Conservation (phyloP, 2,888 invertebrate genomes). For the Synanthedon vespiformis region DNA sequence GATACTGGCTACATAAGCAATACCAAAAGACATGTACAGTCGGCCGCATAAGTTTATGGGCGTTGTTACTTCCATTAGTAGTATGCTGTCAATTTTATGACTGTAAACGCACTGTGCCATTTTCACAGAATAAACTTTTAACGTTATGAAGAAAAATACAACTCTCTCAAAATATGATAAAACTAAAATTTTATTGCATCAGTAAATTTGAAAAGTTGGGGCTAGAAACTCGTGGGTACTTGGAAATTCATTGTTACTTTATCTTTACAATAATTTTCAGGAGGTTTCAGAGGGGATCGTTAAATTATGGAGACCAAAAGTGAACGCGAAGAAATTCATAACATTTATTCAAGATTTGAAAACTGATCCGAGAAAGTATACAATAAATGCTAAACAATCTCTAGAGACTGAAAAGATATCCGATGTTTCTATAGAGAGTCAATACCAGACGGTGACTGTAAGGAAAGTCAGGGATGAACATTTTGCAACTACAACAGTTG, state of each 20-base stretch:
- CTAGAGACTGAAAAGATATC: slow-evolving; percentile 5
- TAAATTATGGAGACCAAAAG: slow-evolving; percentile 48
- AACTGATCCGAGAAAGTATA: slow-evolving; percentile 37
- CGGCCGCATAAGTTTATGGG: no score
- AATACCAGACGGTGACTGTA: slow-evolving; percentile 50
- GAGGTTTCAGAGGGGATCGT: slow-evolving; percentile 50
- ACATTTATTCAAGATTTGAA: slow-evolving; percentile 41
- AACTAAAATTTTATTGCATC: neutral
- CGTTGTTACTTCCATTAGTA: no score
- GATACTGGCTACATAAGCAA: no score
- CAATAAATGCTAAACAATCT: neutral
- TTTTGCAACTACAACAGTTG: slow-evolving; percentile 13
- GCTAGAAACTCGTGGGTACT: neutral
- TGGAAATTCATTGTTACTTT: neutral
- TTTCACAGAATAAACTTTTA: no score
- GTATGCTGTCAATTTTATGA: no score
- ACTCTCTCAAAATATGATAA: neutral
- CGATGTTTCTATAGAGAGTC: slow-evolving; percentile 23
- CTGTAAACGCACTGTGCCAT: no score
- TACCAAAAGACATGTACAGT: no score
- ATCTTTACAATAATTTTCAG: slow-evolving; percentile 27
- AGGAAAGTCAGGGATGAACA: slow-evolving; percentile 22
- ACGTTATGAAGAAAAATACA: no score
- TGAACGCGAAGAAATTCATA: slow-evolving; percentile 45
- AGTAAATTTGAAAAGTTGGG: slow-evolving; percentile 10